phyloP scores from a whole-genome alignment of 2,888 invertebrate species.

The Agrochola lota region DNA sequence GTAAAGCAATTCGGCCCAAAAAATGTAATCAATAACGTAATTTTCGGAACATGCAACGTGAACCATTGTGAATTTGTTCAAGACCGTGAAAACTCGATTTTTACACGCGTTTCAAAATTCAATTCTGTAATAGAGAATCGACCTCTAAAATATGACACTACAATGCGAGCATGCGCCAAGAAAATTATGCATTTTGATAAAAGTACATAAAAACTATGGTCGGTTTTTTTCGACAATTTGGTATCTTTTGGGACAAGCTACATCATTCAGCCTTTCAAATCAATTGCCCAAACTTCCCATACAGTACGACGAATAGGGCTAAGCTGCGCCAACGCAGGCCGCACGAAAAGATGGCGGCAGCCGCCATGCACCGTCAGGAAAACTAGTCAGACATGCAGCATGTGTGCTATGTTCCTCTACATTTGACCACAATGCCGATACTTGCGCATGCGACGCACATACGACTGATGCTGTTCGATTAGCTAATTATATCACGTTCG shows the following conservation, averaged over 20 bases:
- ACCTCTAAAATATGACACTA: constrained; percentile 20
- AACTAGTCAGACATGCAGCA: constrained; percentile 64
- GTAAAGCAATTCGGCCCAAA: constrained; percentile 24
- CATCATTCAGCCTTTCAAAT: neutral
- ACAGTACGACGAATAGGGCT: neutral
- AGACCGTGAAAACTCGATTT: constrained; percentile 48
- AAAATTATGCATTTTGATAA: neutral
- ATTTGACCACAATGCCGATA: constrained; percentile 62
- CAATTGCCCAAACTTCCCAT: neutral
- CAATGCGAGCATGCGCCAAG: neutral
- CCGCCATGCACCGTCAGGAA: constrained; percentile 54
- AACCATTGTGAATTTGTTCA: constrained; percentile 51
- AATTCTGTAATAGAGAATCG: constrained; percentile 32
- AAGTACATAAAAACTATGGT: neutral
- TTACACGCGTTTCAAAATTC: constrained; percentile 42
- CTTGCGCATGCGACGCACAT: constrained; percentile 61
- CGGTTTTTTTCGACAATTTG: neutral
- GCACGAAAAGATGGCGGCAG: constrained; percentile 48
- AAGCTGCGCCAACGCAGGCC: constrained; percentile 1
- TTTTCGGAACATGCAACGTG: constrained; percentile 52
- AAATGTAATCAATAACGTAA: constrained; percentile 36
- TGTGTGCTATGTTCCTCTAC: constrained; percentile 53
- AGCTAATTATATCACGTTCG: constrained; percentile 62
- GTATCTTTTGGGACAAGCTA: neutral
- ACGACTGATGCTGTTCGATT: constrained; percentile 53